Evolutionary conservation across 2,888 invertebrate species (phyloP), one percentile per base, ranked within the genome.

Genomic region (Pseudoips prasinana): DNA sequence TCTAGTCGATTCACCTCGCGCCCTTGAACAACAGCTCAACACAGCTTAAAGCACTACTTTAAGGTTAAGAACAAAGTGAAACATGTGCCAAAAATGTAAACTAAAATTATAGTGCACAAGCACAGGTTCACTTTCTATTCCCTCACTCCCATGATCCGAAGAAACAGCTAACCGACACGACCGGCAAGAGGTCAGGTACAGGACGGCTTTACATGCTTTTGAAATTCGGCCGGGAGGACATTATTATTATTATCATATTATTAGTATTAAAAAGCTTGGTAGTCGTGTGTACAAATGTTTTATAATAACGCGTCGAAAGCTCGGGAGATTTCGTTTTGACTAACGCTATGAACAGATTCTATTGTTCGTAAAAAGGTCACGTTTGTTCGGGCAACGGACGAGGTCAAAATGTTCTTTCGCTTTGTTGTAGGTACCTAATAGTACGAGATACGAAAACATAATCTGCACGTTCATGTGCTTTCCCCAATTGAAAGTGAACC

Each of bases 281-380:
- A n/a, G n/a, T n/a, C n/a, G n/a, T n/a, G n/a, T n/a, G n/a, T n/a
- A 14, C 14, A 14, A 14, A 14, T 35, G 25, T 33, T 29, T 31
- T 25, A 40, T 39, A 36, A 33, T 23, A 60, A 67, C 59, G 70
- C 67, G 73, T 71, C 61, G 73, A 78, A 80, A 80, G 78, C 73
- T 64, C 61, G 14, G 47, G 2, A 40, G 52, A 50, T 61, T 58
- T 51, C 54, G 59, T 64, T 68, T 68, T 59, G 63, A 66, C 67
- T 62, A 65, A 64, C 54, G 62, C 63, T 50, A n/a, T 59, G 67
- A 72, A 76, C 67, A 68, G 70, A 62, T 55, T 46, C 72, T 58
- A 76, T 79, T 79, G 78, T 79, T 77, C 63, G 44, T 51, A 67
- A 74, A 71, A 74, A 76, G 75, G 76, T 75, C 76, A 75, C 61